Evolutionary conservation across 2,113 vertebrate genomes (phyloP), one percentile per base, ranked within the genome.

Genomic region (Psammodynastes pulverulentus): DNA sequence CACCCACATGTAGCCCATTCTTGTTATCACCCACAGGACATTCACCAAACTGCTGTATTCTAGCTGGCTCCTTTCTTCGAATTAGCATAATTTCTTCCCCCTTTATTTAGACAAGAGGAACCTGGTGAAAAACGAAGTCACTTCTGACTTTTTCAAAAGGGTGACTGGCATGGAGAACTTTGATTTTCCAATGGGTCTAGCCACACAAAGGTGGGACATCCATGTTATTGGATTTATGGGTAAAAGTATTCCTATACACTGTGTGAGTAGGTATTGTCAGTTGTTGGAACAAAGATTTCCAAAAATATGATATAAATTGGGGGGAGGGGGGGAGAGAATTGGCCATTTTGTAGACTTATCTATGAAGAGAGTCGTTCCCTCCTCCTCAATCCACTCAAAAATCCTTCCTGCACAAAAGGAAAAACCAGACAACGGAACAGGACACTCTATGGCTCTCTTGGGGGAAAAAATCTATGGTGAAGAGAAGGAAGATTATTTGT

Each of bases 151-250:
- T 72, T 72, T 39, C 15, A 39, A 8, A 39, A 72, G 86, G 46
- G 15, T 87, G 17, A 34, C 13, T 87, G 26, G 5, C 26, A 48
- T 23, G 49, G 26, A 13, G 26, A 87, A 87, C 29, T 49, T 87
- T 52, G 48, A 17, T 87, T 26, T 51, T 43, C 19, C n/a, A 3
- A 24, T 92, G 90, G 45, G 93, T 88, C 93, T 94, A 26, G 3
- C 58, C 48, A 90, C 45, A 34, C 5, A 54, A 79, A 46, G 5
- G 89, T 49, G 15, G 67, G 90, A 88, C 88, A 90, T 89, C 92
- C 91, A 85, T 84, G 89, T 51, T 89, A 92, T 84, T 91, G 84
- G 84, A 90, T 17, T 13, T 58, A 86, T 58, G 88, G 24, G 52
- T 89, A 56, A 56, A 72, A 34, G 26, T 58, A 43, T 19, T 86